Evolutionary conservation across 2,888 invertebrate genomes (phyloP).

Genomic region (Dasypolia templi): DNA sequence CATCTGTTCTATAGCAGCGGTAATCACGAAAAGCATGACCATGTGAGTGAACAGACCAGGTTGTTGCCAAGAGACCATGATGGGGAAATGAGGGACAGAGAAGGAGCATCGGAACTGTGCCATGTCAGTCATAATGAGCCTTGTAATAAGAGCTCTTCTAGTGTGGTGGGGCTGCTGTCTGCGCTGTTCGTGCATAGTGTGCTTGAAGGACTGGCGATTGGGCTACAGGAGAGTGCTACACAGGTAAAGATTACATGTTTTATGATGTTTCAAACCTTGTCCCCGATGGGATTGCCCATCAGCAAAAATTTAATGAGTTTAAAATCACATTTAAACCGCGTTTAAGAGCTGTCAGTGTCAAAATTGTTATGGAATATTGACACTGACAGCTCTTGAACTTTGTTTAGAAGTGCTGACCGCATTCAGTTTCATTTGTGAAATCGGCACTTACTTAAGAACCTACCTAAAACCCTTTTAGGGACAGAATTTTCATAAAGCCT

Average conservation of each 20-base stretch:
- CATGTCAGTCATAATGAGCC: slow-evolving; percentile 93
- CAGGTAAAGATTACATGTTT: slow-evolving; percentile 85
- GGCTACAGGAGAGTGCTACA: slow-evolving; percentile 92
- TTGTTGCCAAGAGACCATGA: slow-evolving; percentile 73
- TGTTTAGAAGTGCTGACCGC: too few relatives aligned
- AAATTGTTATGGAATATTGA: too few relatives aligned
- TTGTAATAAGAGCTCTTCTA: slow-evolving; percentile 91
- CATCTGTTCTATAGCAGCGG: slow-evolving; percentile 90
- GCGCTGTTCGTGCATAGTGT: slow-evolving; percentile 95
- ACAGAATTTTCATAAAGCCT: too few relatives aligned
- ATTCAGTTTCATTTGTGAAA: too few relatives aligned
- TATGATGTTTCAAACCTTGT: too few relatives aligned
- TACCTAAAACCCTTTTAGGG: too few relatives aligned
- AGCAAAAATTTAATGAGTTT: too few relatives aligned
- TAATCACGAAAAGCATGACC: slow-evolving; percentile 69
- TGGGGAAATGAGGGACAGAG: slow-evolving; percentile 78
- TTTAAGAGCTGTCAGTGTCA: too few relatives aligned
- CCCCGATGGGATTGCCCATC: too few relatives aligned
- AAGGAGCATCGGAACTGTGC: slow-evolving; percentile 88
- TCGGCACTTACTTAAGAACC: too few relatives aligned
- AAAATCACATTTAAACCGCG: too few relatives aligned
- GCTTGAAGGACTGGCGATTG: slow-evolving; percentile 95
- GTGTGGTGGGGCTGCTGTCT: slow-evolving; percentile 92
- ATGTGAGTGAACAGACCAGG: slow-evolving; percentile 76
- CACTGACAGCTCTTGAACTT: too few relatives aligned